Conservation (phyloP, 2,888 invertebrate species). For the Lasioglossum leucozonium region DNA sequence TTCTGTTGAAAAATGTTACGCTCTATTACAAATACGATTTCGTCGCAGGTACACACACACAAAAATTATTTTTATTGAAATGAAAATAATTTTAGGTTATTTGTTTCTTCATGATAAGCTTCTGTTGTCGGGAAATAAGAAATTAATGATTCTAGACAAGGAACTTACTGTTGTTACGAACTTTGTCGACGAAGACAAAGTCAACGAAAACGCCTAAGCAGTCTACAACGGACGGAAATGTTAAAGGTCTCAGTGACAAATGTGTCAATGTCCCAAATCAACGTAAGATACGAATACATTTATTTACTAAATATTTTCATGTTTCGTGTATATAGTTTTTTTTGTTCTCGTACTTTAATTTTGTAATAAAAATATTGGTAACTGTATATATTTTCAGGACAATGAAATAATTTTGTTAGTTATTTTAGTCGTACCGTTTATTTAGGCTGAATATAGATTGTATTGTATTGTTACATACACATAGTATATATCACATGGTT, state of each 20-base stretch:
- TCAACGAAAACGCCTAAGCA: neutral
- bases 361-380: neutral
- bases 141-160: slow-evolving; percentile 40
- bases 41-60: slow-evolving; percentile 6
- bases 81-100: neutral
- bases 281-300: slow-evolving; percentile 71
- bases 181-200: slow-evolving; percentile 23
- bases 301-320: neutral
- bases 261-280: slow-evolving; percentile 76
- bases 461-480: neutral
- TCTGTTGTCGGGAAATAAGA: neutral
- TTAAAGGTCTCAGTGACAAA: slow-evolving; percentile 88
- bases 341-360: neutral
- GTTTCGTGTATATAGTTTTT: neutral
- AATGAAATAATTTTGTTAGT: neutral
- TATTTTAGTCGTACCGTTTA: neutral
- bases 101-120: neutral
- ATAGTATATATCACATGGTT: too few relatives aligned
- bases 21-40: slow-evolving; percentile 1
- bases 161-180: slow-evolving; percentile 17
- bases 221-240: slow-evolving; percentile 83
- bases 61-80: neutral
- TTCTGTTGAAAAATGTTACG: slow-evolving; percentile 34
- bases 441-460: neutral
- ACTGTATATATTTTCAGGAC: neutral